Percentiles rank a stretch among this genome's conserved stretches.
These are phyloP conservation scores for Eristalis tenax DNA, from an alignment of 2,888 invertebrate species.

Conservation along the genomic window DNA sequence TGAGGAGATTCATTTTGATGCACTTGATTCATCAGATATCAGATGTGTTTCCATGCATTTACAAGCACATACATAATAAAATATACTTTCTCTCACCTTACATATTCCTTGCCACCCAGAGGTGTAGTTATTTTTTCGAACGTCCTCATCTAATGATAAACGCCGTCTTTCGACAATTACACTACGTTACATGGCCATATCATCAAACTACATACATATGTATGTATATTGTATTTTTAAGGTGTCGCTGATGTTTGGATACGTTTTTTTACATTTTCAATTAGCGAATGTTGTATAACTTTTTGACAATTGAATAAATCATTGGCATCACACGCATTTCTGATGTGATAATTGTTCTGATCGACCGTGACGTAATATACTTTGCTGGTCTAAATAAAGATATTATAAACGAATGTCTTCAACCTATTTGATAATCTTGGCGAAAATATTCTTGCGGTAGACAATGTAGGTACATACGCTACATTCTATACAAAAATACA, in stretches of 20 bases:
- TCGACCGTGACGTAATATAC: background rate
- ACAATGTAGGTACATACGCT: background rate
- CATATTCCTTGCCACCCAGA: background rate
- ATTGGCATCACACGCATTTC: slow-evolving; percentile 32
- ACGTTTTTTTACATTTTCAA: background rate
- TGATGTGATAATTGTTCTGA: slow-evolving; percentile 17
- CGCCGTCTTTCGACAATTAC: background rate
- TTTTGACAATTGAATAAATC: background rate
- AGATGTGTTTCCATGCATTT: too few relatives aligned
- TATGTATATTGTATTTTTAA: background rate
- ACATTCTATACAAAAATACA: too few relatives aligned
- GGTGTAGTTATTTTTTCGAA: background rate
- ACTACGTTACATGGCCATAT: background rate
- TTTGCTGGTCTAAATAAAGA: slow-evolving; percentile 15
- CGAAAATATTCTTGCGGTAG: background rate
- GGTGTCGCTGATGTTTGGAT: background rate
- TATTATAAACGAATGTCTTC: background rate
- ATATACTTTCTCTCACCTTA: background rate
- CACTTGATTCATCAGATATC: background rate
- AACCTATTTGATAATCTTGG: background rate
- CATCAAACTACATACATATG: too few relatives aligned
- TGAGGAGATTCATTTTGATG: background rate
- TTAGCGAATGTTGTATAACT: slow-evolving; percentile 29
- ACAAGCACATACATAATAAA: background rate
- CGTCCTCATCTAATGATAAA: background rate